These are phyloP conservation scores for Amphipyra tragopoginis DNA, from an alignment of 2,888 invertebrate species.

Conservation along the genomic window DNA sequence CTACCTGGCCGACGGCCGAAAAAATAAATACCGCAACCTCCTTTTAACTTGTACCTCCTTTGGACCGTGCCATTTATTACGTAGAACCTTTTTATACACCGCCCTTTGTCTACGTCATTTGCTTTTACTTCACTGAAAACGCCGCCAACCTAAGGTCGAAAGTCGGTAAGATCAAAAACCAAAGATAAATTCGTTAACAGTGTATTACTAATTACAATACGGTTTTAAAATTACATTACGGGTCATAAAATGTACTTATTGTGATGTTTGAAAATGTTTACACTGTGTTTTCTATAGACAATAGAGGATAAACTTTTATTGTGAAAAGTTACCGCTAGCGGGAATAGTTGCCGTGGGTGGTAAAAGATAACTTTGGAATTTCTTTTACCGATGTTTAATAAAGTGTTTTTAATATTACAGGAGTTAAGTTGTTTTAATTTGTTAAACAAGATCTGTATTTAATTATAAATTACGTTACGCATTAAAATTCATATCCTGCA, in stretches of 20 bases:
- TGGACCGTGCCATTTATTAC: constrained; percentile 79
- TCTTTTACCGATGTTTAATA: neutral
- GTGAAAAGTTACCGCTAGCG: constrained; percentile 50
- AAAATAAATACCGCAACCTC: constrained; percentile 71
- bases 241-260: constrained; percentile 51
- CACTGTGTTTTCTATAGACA: constrained; percentile 39
- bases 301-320: constrained; percentile 32
- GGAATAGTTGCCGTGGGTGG: constrained; percentile 35
- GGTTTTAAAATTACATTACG: constrained; percentile 52
- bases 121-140: constrained; percentile 62
- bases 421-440: too few species aligned
- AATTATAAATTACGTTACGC: constrained; percentile 12
- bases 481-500: constrained; percentile 29
- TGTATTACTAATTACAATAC: constrained; percentile 49
- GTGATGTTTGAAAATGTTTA: constrained; percentile 37
- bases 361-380: neutral
- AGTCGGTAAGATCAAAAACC: constrained; percentile 46
- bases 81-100: constrained; percentile 64
- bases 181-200: constrained; percentile 46
- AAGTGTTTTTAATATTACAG: too few species aligned
- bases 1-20: constrained; percentile 68
- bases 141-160: constrained; percentile 68
- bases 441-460: neutral
- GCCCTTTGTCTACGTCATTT: constrained; percentile 71
- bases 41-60: constrained; percentile 71